Evolutionary conservation across 35 echinoderm and acorn worm species (phyloP).

Genomic region (Apostichopus parvimensis): DNA sequence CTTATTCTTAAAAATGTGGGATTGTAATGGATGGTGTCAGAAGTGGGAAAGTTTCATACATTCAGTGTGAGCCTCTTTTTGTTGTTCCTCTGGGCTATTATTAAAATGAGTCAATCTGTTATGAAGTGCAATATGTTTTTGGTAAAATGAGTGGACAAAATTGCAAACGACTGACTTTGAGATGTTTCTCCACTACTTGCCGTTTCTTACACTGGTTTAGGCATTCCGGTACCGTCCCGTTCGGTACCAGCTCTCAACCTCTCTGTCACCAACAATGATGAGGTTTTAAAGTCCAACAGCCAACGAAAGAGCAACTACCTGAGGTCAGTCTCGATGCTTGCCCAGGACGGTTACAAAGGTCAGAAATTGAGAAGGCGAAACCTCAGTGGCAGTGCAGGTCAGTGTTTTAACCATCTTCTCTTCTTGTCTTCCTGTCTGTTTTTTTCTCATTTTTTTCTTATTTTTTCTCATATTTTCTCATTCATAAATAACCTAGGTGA

Average conservation of each 20-base stretch:
- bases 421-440: not conserved
- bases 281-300: not conserved
- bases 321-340: slow-evolving; percentile 78
- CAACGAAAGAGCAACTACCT: slow-evolving; percentile 44
- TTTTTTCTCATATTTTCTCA: too few species aligned
- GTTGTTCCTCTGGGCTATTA: too few species aligned
- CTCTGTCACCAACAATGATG: not conserved
- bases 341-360: slow-evolving; percentile 54
- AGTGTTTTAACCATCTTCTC: not conserved
- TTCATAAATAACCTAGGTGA: not conserved
- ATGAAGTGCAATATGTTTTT: too few species aligned
- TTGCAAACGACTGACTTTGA: too few species aligned
- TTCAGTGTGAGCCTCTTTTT: too few species aligned
- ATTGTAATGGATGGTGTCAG: too few species aligned
- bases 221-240: slow-evolving; percentile 9
- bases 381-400: slow-evolving; percentile 60
- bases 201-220: not conserved
- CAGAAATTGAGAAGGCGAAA: slow-evolving; percentile 72
- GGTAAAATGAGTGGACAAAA: too few species aligned
- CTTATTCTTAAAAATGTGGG: too few species aligned
- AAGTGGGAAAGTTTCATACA: too few species aligned
- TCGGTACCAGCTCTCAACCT: slow-evolving; percentile 14
- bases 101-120: too few species aligned
- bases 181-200: too few species aligned
- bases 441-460: too few species aligned